Evolutionary conservation across 1,140 invertebrate species (phyloP).

Genomic region (Monochamus saltuarius): DNA sequence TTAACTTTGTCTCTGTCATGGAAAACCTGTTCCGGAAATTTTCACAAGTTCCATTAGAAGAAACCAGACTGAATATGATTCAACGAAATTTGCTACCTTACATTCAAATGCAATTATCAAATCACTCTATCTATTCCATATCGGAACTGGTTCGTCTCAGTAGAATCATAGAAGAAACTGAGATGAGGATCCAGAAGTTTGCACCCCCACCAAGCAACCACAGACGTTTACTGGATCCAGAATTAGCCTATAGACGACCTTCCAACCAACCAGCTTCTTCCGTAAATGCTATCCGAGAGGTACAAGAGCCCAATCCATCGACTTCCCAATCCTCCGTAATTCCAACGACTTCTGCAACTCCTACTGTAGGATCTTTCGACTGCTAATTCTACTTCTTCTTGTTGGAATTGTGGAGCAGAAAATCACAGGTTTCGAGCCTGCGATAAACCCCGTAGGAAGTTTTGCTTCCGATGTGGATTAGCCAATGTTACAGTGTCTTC

Average conservation of each 20-base stretch:
- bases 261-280: no score
- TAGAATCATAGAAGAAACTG: neutral
- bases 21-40: neutral
- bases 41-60: neutral
- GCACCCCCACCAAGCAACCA: no score
- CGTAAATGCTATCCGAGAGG: no score
- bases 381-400: neutral
- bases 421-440: neutral
- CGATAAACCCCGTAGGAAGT: neutral
- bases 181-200: neutral
- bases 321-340: no score
- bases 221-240: no score
- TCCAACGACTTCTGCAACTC: no score
- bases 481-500: no score
- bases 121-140: neutral
- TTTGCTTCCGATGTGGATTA: neutral
- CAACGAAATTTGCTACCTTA: no score
- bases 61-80: neutral
- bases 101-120: conserved; percentile 1
- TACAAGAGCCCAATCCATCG: no score
- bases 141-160: neutral
- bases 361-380: neutral
- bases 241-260: no score
- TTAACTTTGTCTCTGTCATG: no score
- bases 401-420: neutral